Conservation (phyloP, 2,888 invertebrate genomes). For the Pseudeuparius sepicola region DNA sequence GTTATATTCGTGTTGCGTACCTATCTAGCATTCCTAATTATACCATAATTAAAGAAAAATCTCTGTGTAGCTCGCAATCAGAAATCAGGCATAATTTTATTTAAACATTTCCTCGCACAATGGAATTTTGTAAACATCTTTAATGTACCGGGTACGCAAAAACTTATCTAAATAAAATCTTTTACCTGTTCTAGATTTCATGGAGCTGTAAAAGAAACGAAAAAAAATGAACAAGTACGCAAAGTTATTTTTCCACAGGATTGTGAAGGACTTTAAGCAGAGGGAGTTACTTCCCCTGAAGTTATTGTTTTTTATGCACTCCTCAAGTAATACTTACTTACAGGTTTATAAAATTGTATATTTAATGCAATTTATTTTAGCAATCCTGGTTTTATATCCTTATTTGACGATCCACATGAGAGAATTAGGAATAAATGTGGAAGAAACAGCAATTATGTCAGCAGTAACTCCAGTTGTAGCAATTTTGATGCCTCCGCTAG, state of each 20-base stretch:
- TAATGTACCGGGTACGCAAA: no score
- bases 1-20: no score
- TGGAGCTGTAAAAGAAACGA: conserved; percentile 18
- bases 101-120: no score
- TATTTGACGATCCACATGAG: conserved; percentile 74
- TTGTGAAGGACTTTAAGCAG: conserved; percentile 58
- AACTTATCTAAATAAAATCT: no score
- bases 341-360: no score
- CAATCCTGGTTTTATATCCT: conserved; percentile 65
- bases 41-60: no score
- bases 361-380: conserved; percentile 38
- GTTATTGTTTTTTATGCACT: conserved; percentile 66
- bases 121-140: no score
- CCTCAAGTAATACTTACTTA: conserved; percentile 61
- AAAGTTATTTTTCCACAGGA: conserved; percentile 54
- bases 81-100: no score
- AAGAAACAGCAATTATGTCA: conserved; percentile 73
- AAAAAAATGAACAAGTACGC: conserved; percentile 46
- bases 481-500: conserved; percentile 67
- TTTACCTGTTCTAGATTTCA: conserved; percentile 20
- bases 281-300: conserved; percentile 65
- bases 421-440: conserved; percentile 66
- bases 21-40: no score
- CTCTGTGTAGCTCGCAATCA: no score
- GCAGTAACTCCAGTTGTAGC: conserved; percentile 65